A percentile compares a stretch with the other conserved stretches of the same genome.
These are phyloP conservation scores for Cantharis rufa DNA, from an alignment of 2,888 invertebrate genomes.

Conservation along the genomic window DNA sequence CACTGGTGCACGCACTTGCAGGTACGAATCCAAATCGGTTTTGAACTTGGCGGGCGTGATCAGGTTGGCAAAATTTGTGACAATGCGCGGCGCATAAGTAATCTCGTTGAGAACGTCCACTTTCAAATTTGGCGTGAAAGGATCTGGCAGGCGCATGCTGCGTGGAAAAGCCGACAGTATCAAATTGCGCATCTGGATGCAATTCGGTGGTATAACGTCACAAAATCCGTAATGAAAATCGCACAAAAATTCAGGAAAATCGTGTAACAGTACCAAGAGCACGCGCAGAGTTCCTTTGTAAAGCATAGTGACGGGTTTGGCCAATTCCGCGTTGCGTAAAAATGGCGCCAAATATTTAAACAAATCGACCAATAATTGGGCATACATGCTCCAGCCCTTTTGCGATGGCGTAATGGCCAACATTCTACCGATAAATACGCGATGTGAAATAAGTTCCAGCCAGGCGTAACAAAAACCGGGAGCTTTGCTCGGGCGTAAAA, in stretches of 20 bases:
- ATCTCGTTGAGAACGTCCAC: conserved; percentile 86
- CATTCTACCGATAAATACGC: conserved; percentile 93
- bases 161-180: conserved; percentile 97
- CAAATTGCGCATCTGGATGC: conserved; percentile 97
- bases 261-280: conserved; percentile 91
- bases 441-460: conserved; percentile 96
- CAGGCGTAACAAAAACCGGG: conserved; percentile 98
- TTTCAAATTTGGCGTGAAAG: conserved; percentile 96
- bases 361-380: conserved; percentile 91
- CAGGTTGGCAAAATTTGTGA: conserved; percentile 83
- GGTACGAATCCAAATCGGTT: conserved; percentile 95
- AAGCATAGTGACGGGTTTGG: conserved; percentile 88
- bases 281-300: conserved; percentile 97
- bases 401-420: conserved; percentile 89
- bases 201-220: conserved; percentile 98
- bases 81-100: conserved; percentile 83
- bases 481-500: conserved; percentile 88
- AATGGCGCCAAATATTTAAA: conserved; percentile 98
- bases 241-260: conserved; percentile 98
- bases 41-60: conserved; percentile 89
- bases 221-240: conserved; percentile 99
- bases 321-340: conserved; percentile 93
- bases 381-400: conserved; percentile 97
- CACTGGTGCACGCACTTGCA: conserved; percentile 92
- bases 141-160: conserved; percentile 97